Percentiles rank a stretch among this genome's conserved stretches.
phyloP scores from a whole-genome alignment of 2,113 vertebrate species.

The Dicentrarchus labrax region DNA sequence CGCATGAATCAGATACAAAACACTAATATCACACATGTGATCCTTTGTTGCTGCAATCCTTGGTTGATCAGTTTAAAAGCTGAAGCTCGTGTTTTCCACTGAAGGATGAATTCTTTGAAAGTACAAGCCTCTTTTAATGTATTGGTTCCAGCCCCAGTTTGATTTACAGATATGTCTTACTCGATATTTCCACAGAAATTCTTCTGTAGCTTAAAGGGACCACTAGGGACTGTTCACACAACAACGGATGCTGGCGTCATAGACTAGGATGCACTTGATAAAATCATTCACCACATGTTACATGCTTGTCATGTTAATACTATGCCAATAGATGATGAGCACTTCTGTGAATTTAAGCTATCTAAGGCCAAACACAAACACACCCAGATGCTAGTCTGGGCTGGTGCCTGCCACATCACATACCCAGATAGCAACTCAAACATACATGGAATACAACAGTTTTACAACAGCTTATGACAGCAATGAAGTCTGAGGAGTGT shows the following conservation, averaged over 20 bases:
- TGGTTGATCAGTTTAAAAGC: neutral
- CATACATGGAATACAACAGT: neutral
- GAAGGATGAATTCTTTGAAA: neutral
- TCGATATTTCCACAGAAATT: neutral
- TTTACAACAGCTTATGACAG: neutral
- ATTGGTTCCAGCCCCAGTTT: neutral
- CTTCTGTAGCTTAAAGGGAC: neutral
- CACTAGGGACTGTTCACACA: neutral
- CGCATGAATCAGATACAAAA: too few species aligned
- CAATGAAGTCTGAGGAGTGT: neutral
- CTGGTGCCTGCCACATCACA: neutral
- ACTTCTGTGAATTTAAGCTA: neutral
- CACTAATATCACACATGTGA: too few species aligned
- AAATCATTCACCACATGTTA: constrained; percentile 20
- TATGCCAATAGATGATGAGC: constrained; percentile 25
- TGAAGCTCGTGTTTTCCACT: neutral
- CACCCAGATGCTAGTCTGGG: constrained; percentile 1
- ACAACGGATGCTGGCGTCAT: constrained; percentile 18
- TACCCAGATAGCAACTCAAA: neutral
- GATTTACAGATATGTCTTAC: neutral
- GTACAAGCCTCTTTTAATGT: neutral
- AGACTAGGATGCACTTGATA: neutral
- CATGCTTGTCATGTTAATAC: constrained; percentile 19
- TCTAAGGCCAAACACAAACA: constrained; percentile 19
- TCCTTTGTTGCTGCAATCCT: neutral